Base-by-base conservation (phyloP, 2,113 vertebrate species). In the Echinops telfairi region DNA sequence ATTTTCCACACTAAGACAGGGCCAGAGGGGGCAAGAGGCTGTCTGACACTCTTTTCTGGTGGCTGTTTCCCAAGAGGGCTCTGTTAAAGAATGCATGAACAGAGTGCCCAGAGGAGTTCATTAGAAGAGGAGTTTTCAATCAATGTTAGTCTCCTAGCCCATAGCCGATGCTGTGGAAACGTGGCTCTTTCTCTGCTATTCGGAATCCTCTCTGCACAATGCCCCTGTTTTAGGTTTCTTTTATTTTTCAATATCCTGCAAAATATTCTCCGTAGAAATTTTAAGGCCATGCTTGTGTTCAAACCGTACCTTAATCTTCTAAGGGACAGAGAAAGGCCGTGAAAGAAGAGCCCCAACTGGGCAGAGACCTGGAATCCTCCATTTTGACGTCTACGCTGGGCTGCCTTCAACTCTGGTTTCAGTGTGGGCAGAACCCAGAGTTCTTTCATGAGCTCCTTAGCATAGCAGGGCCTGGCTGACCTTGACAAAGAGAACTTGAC, bases 211-310 rank as follows among this genome's bases (percentile, higher is more conserved):
- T 58, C 43, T 53, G 77, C 6, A 86, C 80, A 88, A 86, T 60
- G 43, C 64, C 19, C 1, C 31, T 71, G 20, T 81, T 33, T 6
- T 15, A 1, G 25, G 6, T 87, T 83, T 76, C 29, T 40, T 33
- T 27, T 66, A 8, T 66, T 47, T 25, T 64, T 25, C 31, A 53
- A 17, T 66, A 33, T 93, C 47, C 93, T 88, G 86, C 80, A 93
- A 77, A 89, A 93, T 90, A 71, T 20, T 75, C 29, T 81, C n/a
- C 36, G 62, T 38, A 68, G 86, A 90, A 90, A 75, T 84, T 38
- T 90, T 36, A 85, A 91, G 36, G 57, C 58, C 94, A 88, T 83
- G 19, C 76, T 93, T 70, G 91, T 95, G 10, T 82, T 91, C 70
- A 90, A 85, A 76, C 22, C 76, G 79, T 29, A 86, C 19, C 71